Base-by-base conservation (phyloP, 2,888 invertebrate species). In the Bimastos eiseni region DNA sequence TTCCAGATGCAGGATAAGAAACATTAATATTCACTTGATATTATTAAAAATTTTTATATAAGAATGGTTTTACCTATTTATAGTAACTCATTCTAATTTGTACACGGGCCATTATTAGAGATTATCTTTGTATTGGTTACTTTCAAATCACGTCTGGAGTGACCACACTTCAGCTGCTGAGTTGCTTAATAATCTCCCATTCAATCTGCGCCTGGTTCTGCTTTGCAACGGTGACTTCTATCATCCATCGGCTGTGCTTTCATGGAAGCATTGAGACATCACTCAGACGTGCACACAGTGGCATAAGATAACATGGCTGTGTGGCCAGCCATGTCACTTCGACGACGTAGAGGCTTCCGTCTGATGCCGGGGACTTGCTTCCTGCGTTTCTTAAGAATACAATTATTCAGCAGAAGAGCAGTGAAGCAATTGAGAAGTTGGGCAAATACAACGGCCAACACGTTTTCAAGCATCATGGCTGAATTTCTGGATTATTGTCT, bases 1-100 rank as follows among this genome's bases (percentile, higher is more conserved):
- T 70, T 70, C 70, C 70, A 70, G 70, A 70, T 70, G 70, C 70
- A n/a, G 70, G 70, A n/a, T n/a, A 70, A 70, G n/a, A n/a, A 70
- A 70, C 70, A 70, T 30, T 13, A 70, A n/a, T 70, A n/a, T 49
- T 8, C 8, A 70, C n/a, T 70, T n/a, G n/a, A 70, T 41, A 70
- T n/a, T 70, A 70, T 21, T 1, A 49, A 24, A 49, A 49, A 21
- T 49, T 70, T n/a, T n/a, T 70, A n/a, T 30, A n/a, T 70, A n/a
- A 70, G 30, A 70, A n/a, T n/a, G 70, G n/a, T n/a, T n/a, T n/a
- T n/a, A 70, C n/a, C 30, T 70, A 13, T 70, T 8, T n/a, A 70
- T n/a, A n/a, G 70, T 70, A n/a, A n/a, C 30, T n/a, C 17, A 70
- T n/a, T 70, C 41, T 15, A 41, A 49, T 49, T 49, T 49, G 49